Evolutionary conservation across 30 jellyfish, hydroid and myxozoan species (phyloP).

Genomic region (Hydractinia symbiolongicarpus): DNA sequence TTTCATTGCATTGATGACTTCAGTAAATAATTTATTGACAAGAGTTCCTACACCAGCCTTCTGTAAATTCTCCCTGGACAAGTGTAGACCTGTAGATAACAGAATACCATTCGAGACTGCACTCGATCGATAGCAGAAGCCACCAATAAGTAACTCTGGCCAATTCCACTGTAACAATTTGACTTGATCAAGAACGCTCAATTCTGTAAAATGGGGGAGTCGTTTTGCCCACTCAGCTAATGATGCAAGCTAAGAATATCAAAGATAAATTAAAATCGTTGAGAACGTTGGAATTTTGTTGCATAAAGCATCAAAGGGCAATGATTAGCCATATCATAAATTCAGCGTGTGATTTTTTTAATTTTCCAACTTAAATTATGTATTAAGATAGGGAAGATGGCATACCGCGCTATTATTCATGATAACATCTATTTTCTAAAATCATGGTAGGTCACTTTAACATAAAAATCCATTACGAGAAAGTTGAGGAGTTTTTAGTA

Average conservation of each 20-base stretch:
- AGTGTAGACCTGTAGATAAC: conserved; percentile 71
- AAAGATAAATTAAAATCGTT: not conserved
- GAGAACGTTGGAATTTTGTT: not conserved
- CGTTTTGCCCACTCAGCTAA: conserved; percentile 93
- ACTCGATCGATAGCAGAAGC: conserved; percentile 82
- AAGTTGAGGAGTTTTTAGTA: no score
- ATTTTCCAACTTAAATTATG: no score
- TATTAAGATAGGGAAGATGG: no score
- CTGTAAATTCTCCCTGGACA: conserved; percentile 70
- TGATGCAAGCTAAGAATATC: conserved; percentile 50
- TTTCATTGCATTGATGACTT: conserved; percentile 65
- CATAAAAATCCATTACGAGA: no score
- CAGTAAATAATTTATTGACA: conserved; percentile 55
- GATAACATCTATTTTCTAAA: no score
- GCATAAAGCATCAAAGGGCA: not conserved
- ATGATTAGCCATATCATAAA: no score
- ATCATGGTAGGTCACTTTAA: no score
- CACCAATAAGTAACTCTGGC: conserved; percentile 89
- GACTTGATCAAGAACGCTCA: conserved; percentile 65
- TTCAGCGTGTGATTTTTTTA: not conserved
- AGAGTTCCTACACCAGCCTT: conserved; percentile 71
- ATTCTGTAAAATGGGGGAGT: conserved; percentile 58
- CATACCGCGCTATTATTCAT: no score
- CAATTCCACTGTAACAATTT: conserved; percentile 72
- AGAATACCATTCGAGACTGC: conserved; percentile 76